phyloP scores from a whole-genome alignment of 2,113 vertebrate genomes.

The Ptyas mucosa region DNA sequence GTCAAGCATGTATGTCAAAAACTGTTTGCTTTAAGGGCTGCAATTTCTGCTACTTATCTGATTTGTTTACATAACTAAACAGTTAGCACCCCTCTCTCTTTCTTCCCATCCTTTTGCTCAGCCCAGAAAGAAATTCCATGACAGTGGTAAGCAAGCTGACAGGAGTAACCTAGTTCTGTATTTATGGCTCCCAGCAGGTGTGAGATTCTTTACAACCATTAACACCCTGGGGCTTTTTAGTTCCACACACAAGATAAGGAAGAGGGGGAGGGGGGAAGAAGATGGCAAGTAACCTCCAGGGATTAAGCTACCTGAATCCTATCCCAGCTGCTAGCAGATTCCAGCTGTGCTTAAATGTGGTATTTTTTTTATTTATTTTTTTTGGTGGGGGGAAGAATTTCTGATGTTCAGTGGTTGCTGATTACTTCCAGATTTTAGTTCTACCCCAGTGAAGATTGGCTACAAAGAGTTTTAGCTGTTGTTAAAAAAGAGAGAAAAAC shows the following conservation, averaged over 20 bases:
- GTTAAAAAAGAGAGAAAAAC: constrained; percentile 65
- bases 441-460: constrained; percentile 86
- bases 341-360: constrained; percentile 93
- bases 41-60: constrained; percentile 43
- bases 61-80: constrained; percentile 65
- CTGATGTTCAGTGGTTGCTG: constrained; percentile 89
- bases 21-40: constrained; percentile 29
- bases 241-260: constrained; percentile 78
- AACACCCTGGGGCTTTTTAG: constrained; percentile 87
- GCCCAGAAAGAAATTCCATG: constrained; percentile 36
- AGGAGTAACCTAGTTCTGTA: constrained; percentile 80
- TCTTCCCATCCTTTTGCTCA: background rate
- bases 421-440: constrained; percentile 99
- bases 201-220: constrained; percentile 84
- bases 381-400: constrained; percentile 76
- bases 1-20: constrained; percentile 57
- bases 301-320: constrained; percentile 97
- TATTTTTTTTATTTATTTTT: too few species aligned
- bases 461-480: constrained; percentile 81
- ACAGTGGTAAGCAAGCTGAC: constrained; percentile 70
- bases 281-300: constrained; percentile 81
- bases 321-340: constrained; percentile 87
- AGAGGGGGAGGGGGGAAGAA: constrained; percentile 62
- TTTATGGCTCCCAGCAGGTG: constrained; percentile 96
- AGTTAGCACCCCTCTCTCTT: constrained; percentile 40